Conservation (phyloP, 1,140 invertebrate species). For the Nasonia giraulti region DNA sequence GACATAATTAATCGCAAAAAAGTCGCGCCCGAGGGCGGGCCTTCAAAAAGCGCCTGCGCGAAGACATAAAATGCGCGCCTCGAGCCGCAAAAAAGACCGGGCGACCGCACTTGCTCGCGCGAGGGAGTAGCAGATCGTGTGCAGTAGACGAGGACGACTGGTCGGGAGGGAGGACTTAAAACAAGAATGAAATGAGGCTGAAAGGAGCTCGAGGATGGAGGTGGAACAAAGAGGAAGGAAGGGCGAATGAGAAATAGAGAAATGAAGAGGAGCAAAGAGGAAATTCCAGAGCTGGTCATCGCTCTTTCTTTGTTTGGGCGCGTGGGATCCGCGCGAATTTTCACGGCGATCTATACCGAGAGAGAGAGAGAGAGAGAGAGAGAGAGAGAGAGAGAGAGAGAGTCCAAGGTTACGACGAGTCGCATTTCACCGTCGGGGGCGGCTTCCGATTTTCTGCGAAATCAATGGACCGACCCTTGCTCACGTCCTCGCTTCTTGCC, state of each 20-base stretch:
- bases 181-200: constrained; percentile 31
- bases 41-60: too few species aligned
- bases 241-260: constrained; percentile 51
- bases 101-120: not conserved
- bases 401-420: too few species aligned
- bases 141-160: too few species aligned
- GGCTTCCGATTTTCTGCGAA: too few species aligned
- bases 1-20: constrained; percentile 6
- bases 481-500: not conserved
- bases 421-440: too few species aligned
- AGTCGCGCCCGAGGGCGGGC: too few species aligned
- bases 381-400: too few species aligned
- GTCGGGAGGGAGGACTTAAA: not conserved
- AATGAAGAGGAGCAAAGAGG: constrained; percentile 48
- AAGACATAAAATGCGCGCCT: constrained; percentile 11
- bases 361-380: too few species aligned
- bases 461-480: not conserved
- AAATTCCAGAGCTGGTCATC: constrained; percentile 50
- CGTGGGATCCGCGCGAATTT: constrained; percentile 41
- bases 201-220: constrained; percentile 1
- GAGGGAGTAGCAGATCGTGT: not conserved
- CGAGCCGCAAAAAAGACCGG: not conserved
- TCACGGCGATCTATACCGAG: constrained; percentile 23
- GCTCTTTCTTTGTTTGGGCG: constrained; percentile 49
- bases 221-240: constrained; percentile 54